Conservation (phyloP, 2,888 invertebrate species). For the Pachydiplax longipennis region DNA sequence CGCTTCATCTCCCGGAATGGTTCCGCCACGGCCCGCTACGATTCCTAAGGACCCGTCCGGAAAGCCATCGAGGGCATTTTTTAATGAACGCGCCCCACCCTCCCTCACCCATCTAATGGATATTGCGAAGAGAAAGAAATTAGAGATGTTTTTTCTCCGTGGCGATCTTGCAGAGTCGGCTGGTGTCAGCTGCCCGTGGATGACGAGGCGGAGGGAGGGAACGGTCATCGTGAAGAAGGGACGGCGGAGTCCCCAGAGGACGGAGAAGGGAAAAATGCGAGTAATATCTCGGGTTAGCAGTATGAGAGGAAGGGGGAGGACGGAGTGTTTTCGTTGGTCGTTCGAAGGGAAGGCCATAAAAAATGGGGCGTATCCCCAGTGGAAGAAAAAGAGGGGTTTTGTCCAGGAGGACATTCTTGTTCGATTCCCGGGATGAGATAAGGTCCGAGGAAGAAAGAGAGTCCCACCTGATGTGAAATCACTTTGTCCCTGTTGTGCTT, state of each 20-base stretch:
- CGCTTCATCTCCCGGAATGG: constrained; percentile 30
- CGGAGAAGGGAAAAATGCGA: constrained; percentile 9
- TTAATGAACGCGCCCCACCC: background rate
- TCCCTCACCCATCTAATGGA: background rate
- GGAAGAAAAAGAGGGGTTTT: background rate
- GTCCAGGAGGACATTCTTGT: background rate
- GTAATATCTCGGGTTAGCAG: constrained; percentile 35
- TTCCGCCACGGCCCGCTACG: background rate
- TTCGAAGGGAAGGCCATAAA: constrained; percentile 25
- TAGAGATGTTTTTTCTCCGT: background rate
- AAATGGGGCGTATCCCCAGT: constrained; percentile 26
- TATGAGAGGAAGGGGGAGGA: background rate
- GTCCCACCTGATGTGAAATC: constrained; percentile 24
- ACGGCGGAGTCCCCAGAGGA: background rate
- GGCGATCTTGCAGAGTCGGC: background rate
- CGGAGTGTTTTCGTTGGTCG: constrained; percentile 31
- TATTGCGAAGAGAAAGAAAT: background rate
- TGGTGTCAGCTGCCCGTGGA: background rate
- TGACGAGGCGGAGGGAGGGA: background rate
- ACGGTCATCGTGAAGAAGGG: background rate
- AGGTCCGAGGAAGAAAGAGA: background rate
- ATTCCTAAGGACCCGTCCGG: background rate
- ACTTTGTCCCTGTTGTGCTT: background rate
- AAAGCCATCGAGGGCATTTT: background rate
- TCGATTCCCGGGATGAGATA: constrained; percentile 24